phyloP scores from a whole-genome alignment of 2,113 vertebrate species.

The Zapornia atra region DNA sequence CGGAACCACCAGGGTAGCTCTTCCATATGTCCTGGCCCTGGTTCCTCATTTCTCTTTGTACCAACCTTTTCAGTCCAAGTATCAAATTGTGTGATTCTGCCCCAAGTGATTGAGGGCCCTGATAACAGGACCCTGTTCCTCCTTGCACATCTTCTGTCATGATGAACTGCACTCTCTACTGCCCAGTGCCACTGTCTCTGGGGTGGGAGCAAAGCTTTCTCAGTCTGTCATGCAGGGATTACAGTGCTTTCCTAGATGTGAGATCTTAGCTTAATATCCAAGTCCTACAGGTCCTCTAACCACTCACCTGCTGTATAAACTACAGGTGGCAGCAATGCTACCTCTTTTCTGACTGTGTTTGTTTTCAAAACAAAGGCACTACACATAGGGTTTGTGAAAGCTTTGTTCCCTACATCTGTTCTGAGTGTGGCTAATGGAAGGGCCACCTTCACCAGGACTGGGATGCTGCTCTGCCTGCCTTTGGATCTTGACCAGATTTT shows the following conservation, averaged over 20 bases:
- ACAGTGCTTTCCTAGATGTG: not conserved
- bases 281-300: not conserved
- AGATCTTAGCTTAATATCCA: not conserved
- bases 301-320: not conserved
- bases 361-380: not conserved
- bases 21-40: accelerated
- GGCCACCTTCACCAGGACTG: not conserved
- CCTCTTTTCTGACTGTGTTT: not conserved
- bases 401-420: not conserved
- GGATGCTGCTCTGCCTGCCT: not conserved
- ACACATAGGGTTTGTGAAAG: not conserved
- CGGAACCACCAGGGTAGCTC: not conserved
- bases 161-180: not conserved
- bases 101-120: not conserved
- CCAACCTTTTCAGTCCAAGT: not conserved
- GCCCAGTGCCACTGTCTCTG: not conserved
- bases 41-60: not conserved
- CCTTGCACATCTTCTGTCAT: not conserved
- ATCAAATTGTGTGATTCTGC: not conserved
- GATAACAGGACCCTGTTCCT: not conserved
- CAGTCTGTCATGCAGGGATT: not conserved
- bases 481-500: not conserved
- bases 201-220: not conserved
- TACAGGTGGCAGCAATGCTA: not conserved
- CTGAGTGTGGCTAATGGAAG: not conserved